Evolutionary conservation across 2,113 vertebrate genomes (phyloP).

Genomic region (Daphoenositta chrysoptera): DNA sequence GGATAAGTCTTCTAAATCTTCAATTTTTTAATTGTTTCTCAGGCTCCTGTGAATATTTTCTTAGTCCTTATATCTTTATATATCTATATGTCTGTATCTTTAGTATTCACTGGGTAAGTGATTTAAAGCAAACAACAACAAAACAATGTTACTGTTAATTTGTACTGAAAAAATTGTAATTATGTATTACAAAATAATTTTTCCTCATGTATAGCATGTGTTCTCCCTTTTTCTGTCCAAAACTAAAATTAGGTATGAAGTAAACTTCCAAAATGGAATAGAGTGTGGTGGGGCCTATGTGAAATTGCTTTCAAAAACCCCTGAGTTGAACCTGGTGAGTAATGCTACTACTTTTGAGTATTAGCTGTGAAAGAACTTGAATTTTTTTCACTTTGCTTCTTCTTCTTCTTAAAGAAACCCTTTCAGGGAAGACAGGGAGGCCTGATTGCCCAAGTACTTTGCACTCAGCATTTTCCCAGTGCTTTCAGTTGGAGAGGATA

Average conservation of each 20-base stretch:
- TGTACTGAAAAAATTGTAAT: neutral
- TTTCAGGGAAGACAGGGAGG: neutral
- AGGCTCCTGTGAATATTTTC: neutral
- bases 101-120: neutral
- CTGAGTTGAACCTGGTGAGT: constrained; percentile 90
- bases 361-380: neutral
- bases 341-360: neutral
- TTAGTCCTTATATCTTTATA: neutral
- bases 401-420: neutral
- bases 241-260: constrained; percentile 87
- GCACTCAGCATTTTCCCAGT: neutral
- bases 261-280: constrained; percentile 96
- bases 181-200: neutral
- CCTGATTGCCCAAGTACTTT: neutral
- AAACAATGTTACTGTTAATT: neutral
- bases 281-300: constrained; percentile 97
- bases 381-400: neutral
- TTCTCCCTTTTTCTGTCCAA: constrained; percentile 18
- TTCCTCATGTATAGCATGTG: neutral
- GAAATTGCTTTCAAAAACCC: constrained; percentile 89
- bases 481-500: neutral
- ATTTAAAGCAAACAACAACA: neutral
- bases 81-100: neutral
- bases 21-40: neutral
- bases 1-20: neutral